phyloP scores from a whole-genome alignment of 2,888 invertebrate species.

The Rotaria sp. region DNA sequence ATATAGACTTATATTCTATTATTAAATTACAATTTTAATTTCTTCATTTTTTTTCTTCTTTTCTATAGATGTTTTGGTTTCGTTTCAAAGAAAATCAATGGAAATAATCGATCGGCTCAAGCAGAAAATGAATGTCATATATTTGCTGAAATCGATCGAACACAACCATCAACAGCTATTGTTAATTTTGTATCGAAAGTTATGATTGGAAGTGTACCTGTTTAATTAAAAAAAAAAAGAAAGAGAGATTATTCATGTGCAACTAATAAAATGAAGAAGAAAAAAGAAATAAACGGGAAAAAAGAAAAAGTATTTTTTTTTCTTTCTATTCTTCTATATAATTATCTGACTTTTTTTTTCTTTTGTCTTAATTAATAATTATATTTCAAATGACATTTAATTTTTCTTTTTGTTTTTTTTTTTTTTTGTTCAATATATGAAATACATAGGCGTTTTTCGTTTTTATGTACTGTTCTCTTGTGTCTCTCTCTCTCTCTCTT shows the following conservation, averaged over 20 bases:
- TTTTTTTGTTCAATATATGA: neutral
- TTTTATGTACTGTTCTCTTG: neutral
- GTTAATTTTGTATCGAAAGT: slow-evolving; percentile 59
- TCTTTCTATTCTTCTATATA: slow-evolving; percentile 2
- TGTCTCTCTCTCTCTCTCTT: neutral
- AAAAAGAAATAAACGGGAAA: neutral
- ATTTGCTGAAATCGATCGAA: slow-evolving; percentile 86
- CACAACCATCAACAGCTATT: slow-evolving; percentile 86
- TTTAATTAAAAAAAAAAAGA: neutral
- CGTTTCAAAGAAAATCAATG: neutral
- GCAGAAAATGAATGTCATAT: slow-evolving; percentile 89
- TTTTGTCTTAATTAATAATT: neutral
- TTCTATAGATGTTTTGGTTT: slow-evolving; percentile 4
- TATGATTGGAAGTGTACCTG: slow-evolving; percentile 26
- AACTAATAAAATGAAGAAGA: neutral
- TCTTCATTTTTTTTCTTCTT: neutral
- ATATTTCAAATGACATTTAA: neutral
- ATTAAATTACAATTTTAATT: too few species aligned
- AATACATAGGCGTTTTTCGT: neutral
- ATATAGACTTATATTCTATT: too few species aligned
- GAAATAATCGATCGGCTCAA: neutral
- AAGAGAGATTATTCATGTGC: neutral
- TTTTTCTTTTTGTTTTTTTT: neutral
- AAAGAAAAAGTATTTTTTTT: neutral
- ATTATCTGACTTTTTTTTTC: neutral